These are phyloP conservation scores for Danio choprae DNA, from an alignment of 2,797 vertebrate species.

Conservation along the genomic window DNA sequence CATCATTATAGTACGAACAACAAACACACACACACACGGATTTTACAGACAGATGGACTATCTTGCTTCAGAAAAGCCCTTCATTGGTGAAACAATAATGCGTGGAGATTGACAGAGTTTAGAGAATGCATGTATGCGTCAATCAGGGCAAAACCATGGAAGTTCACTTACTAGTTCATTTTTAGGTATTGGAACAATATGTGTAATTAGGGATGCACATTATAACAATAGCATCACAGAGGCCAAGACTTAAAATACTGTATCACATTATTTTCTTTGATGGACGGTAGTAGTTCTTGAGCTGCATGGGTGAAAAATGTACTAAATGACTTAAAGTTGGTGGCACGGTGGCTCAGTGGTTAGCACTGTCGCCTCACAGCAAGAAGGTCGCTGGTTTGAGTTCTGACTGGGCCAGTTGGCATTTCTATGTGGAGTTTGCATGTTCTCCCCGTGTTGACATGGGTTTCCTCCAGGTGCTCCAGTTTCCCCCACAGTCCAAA, in stretches of 20 bases:
- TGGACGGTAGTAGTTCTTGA: not conserved
- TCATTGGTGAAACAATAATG: conserved; percentile 10
- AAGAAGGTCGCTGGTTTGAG: no score
- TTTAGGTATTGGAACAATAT: not conserved
- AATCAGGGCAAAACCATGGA: not conserved
- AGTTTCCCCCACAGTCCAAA: no score
- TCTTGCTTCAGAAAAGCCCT: conserved; percentile 1
- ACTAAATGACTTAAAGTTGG: no score
- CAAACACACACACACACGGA: conserved; percentile 18
- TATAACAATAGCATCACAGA: not conserved
- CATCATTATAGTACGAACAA: conserved; percentile 46
- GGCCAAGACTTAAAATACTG: not conserved
- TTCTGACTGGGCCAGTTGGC: no score
- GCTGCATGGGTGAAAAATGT: no score
- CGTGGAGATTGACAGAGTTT: conserved; percentile 14
- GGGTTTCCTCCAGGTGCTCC: no score
- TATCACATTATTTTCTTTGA: not conserved
- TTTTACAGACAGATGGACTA: conserved; percentile 53
- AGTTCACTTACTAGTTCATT: not conserved
- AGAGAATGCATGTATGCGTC: not conserved
- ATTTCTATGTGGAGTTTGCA: no score
- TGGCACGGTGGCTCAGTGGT: no score
- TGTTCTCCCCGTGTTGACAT: no score
- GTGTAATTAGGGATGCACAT: not conserved
- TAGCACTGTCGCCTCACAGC: no score